Evolutionary conservation across 2,888 invertebrate species (phyloP).

Genomic region (Empis stercorea): DNA sequence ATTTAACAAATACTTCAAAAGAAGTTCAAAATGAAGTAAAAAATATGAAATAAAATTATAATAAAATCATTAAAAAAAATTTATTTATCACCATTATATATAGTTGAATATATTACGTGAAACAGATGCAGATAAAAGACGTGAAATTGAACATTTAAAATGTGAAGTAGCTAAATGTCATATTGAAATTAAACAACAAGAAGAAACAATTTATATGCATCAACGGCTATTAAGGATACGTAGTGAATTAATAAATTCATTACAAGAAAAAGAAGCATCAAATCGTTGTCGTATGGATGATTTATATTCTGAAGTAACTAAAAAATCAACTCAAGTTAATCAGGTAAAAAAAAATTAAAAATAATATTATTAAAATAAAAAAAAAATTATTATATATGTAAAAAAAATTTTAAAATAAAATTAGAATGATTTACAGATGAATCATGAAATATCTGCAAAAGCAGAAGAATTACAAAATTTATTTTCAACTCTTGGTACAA

Average conservation of each 20-base stretch:
- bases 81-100: neutral
- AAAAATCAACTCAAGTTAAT: conserved; percentile 13
- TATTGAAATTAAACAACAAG: conserved; percentile 17
- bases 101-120: conserved; percentile 10
- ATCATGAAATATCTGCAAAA: conserved; percentile 21
- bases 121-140: conserved; percentile 15
- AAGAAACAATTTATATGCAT: conserved; percentile 21
- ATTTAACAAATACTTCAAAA: conserved; percentile 7
- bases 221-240: conserved; percentile 22
- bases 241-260: conserved; percentile 22
- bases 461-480: conserved; percentile 25
- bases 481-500: conserved; percentile 20
- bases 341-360: too few species aligned
- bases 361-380: too few species aligned
- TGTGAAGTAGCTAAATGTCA: conserved; percentile 17
- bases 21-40: conserved; percentile 10
- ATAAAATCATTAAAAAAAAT: neutral
- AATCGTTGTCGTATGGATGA: conserved; percentile 20
- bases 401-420: neutral
- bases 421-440: conserved; percentile 18
- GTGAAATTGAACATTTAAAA: conserved; percentile 18
- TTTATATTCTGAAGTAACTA: conserved; percentile 19
- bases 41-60: neutral
- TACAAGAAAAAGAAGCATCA: conserved; percentile 24
- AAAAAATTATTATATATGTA: too few species aligned